Conservation (phyloP, 2,797 vertebrate genomes). For the Cirrhinus molitorella region DNA sequence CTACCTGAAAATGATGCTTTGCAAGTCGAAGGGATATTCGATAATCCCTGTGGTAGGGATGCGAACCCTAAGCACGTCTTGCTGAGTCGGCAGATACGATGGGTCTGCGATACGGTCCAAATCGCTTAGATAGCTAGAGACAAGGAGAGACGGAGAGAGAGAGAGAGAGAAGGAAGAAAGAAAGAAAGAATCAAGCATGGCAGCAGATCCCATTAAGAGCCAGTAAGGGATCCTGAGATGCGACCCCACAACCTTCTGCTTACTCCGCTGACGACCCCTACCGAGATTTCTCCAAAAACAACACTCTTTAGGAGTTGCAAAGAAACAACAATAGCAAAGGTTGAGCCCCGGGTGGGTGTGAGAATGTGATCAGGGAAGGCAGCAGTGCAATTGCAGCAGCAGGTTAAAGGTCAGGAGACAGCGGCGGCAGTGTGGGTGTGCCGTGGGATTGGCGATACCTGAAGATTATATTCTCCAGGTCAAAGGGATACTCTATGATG, state of each 20-base stretch:
- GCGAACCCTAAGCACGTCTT: constrained; percentile 88
- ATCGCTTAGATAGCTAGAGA: constrained; percentile 85
- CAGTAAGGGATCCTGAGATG: not conserved
- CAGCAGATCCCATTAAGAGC: constrained; percentile 65
- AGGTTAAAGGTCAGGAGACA: constrained; percentile 59
- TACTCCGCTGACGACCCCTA: not conserved
- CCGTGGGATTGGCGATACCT: constrained; percentile 74
- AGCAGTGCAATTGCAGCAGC: constrained; percentile 63
- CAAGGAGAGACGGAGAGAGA: constrained; percentile 63
- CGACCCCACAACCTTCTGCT: not conserved
- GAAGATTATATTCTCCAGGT: constrained; percentile 83
- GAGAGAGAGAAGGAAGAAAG: constrained; percentile 49
- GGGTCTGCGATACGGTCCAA: constrained; percentile 84
- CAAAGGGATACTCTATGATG: constrained; percentile 84
- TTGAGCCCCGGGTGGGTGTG: constrained; percentile 54
- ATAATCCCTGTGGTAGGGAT: constrained; percentile 88
- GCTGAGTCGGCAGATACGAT: constrained; percentile 85
- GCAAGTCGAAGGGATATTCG: constrained; percentile 88
- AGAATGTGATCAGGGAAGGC: constrained; percentile 68
- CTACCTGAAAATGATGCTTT: constrained; percentile 91
- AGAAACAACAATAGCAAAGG: constrained; percentile 32
- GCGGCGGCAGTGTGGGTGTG: constrained; percentile 63
- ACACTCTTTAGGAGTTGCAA: not conserved
- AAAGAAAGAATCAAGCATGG: constrained; percentile 68
- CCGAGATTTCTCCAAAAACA: not conserved